Evolutionary conservation across 2,888 invertebrate species (phyloP).

Genomic region (Leucophenga montana): DNA sequence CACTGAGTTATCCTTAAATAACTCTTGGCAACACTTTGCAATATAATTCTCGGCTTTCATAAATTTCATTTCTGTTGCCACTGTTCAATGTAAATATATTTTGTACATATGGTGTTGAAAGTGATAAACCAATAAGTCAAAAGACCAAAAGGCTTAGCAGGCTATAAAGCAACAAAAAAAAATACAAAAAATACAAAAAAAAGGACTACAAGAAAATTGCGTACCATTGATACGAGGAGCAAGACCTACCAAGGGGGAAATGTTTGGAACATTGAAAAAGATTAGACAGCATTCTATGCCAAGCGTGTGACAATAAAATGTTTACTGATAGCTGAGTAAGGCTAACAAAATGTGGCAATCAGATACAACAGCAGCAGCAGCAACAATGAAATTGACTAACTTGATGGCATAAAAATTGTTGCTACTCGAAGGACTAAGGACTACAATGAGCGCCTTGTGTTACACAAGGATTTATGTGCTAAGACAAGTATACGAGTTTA

Average conservation of each 20-base stretch:
- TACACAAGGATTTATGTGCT: constrained; percentile 40
- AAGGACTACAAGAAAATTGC: constrained; percentile 31
- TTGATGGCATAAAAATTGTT: neutral
- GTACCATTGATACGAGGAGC: constrained; percentile 55
- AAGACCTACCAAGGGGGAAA: too few relatives aligned
- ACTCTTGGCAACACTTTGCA: constrained; percentile 19
- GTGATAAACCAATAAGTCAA: constrained; percentile 58
- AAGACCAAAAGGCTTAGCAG: constrained; percentile 57
- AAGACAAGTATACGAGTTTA: neutral
- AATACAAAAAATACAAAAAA: neutral
- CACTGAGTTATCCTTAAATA: constrained; percentile 16
- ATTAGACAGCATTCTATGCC: constrained; percentile 56
- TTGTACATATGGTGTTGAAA: constrained; percentile 18
- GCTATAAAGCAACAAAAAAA: constrained; percentile 47
- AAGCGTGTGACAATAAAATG: constrained; percentile 67
- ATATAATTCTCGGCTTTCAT: neutral
- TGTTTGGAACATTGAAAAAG: neutral
- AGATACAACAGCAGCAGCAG: neutral
- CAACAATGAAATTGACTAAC: neutral
- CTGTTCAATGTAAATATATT: neutral
- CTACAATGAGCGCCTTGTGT: neutral
- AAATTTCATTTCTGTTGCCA: neutral
- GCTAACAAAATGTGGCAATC: constrained; percentile 10
- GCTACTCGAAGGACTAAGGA: constrained; percentile 1
- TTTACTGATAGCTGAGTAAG: constrained; percentile 57